Evolutionary conservation across 2,797 vertebrate species (phyloP).

Genomic region (Notamacropus eugenii): DNA sequence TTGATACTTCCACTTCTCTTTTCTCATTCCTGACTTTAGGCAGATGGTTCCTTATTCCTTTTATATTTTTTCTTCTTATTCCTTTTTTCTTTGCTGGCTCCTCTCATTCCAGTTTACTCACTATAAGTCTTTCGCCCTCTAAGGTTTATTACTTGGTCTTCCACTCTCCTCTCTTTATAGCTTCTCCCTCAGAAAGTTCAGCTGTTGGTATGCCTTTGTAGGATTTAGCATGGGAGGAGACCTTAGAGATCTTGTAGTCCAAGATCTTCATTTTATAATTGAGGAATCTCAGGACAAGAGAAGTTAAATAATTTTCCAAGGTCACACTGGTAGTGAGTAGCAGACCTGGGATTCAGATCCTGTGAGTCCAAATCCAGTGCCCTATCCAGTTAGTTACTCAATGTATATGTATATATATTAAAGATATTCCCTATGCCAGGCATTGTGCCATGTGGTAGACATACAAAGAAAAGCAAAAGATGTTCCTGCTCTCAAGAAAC

Average conservation of each 20-base stretch:
- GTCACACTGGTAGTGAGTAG: background rate
- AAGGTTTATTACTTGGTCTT: background rate
- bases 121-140: no score
- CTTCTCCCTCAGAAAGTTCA: background rate
- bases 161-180: background rate
- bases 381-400: background rate
- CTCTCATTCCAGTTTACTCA: no score
- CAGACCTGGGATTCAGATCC: background rate
- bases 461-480: background rate
- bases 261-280: background rate
- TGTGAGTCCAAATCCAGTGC: background rate
- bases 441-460: background rate
- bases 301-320: background rate
- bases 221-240: background rate
- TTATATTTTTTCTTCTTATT: no score
- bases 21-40: no score
- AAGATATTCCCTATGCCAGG: no score
- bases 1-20: no score
- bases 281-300: background rate
- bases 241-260: background rate
- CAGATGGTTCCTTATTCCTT: no score
- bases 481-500: background rate
- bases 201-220: background rate
- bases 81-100: no score
- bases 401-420: no score